phyloP scores from a whole-genome alignment of 1,140 invertebrate species.

The Drosophila neocordata region DNA sequence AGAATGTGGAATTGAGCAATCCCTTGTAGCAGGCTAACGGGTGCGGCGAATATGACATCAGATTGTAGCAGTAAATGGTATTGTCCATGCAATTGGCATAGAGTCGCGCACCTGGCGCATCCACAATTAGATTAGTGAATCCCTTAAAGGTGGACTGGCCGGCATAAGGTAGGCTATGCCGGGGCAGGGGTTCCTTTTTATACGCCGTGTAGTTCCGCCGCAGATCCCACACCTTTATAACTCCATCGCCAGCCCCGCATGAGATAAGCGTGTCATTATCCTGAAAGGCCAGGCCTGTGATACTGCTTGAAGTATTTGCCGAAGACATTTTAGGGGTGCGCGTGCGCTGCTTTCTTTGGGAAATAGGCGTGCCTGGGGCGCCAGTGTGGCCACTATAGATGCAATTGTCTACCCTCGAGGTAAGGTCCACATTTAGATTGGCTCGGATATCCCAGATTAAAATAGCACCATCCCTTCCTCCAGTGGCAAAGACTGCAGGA shows the following conservation, averaged over 20 bases:
- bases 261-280: slow-evolving; percentile 90
- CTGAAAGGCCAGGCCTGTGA: slow-evolving; percentile 90
- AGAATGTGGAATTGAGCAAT: slow-evolving; percentile 90
- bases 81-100: slow-evolving; percentile 95
- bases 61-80: slow-evolving; percentile 92
- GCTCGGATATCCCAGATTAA: slow-evolving; percentile 91
- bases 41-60: slow-evolving; percentile 87
- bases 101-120: slow-evolving; percentile 87
- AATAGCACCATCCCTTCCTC: slow-evolving; percentile 92
- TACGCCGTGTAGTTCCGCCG: slow-evolving; percentile 90
- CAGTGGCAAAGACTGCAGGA: slow-evolving; percentile 91
- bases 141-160: slow-evolving; percentile 88
- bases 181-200: slow-evolving; percentile 88
- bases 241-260: slow-evolving; percentile 91
- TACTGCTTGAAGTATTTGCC: slow-evolving; percentile 84
- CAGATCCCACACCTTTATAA: slow-evolving; percentile 94
- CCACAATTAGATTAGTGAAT: slow-evolving; percentile 90
- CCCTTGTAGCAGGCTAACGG: slow-evolving; percentile 87
- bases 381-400: slow-evolving; percentile 86
- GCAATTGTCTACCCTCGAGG: slow-evolving; percentile 86
- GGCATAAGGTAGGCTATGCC: slow-evolving; percentile 88
- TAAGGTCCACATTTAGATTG: slow-evolving; percentile 82
- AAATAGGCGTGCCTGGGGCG: slow-evolving; percentile 83
- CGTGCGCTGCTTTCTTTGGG: slow-evolving; percentile 82
- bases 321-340: slow-evolving; percentile 75